Evolutionary conservation across 2,797 vertebrate genomes (phyloP), one percentile per base, ranked within the genome.

Genomic region (Arctocebus calabarensis): DNA sequence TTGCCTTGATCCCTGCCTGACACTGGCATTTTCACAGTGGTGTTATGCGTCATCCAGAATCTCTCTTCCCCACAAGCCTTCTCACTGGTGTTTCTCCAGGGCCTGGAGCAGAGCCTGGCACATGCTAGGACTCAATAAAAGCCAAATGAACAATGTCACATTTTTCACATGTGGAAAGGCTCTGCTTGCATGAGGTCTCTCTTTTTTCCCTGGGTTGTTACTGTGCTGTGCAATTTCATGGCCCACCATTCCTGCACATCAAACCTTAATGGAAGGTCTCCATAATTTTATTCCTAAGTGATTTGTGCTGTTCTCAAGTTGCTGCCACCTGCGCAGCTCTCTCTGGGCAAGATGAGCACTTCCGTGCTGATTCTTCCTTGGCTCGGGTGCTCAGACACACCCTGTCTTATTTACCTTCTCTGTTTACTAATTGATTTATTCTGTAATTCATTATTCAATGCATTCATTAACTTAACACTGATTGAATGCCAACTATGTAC

Each of bases 41-140:
- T 22, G 13, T 19, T 17, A 5, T 1, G 0, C 5, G 7, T 23
- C 4, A 3, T 8, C 0, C 14, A 29, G 1, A 6, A 0, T 16
- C 25, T 40, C 20, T 43, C 37, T 52, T 68, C 64, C 52, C 52
- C 23, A 34, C 40, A 3, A 14, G 29, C 22, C 78, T 10, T 16
- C 25, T n/a, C 71, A 48, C 20, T 0, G 3, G 8, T 0, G 0
- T 55, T 19, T 62, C 40, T 11, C 48, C 27, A 1, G n/a, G 2
- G 59, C 43, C 68, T 8, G 1, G 12, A 29, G 14, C 61, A 29
- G 34, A 66, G 79, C 34, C 17, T 9, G 43, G 70, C 34, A 4
- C 4, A 1, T 0, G 4, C 37, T 13, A 9, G n/a, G 55, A 25
- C 9, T 23, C 84, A 8, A 3, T 23, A 25, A 77, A 37, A 70